phyloP scores from a whole-genome alignment of 30 jellyfish, hydroid and myxozoan species.

The Aurelia aurita complex sp. Pacific region DNA sequence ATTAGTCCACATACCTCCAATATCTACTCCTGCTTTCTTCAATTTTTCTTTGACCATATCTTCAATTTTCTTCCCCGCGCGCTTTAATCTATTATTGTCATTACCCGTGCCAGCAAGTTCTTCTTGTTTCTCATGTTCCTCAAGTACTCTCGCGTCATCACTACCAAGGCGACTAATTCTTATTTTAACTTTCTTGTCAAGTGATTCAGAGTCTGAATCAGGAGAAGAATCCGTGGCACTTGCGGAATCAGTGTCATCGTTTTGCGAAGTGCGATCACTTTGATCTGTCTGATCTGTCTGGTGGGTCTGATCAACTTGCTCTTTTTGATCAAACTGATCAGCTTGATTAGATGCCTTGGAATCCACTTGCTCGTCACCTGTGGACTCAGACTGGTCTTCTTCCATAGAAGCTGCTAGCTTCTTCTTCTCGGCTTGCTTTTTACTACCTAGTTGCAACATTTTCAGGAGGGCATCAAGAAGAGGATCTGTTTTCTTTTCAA shows the following conservation, averaged over 20 bases:
- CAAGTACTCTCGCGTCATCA: conserved; percentile 43
- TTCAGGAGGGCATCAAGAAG: conserved; percentile 1
- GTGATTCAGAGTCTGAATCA: neutral
- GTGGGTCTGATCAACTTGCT: neutral
- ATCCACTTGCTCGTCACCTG: neutral
- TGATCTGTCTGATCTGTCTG: neutral
- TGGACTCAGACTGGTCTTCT: neutral
- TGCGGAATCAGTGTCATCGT: neutral
- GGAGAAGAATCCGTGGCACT: neutral
- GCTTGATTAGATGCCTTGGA: neutral
- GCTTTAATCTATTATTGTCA: conserved; percentile 17
- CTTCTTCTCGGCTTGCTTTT: neutral
- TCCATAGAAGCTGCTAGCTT: neutral
- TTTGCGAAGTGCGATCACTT: neutral
- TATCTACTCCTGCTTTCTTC: conserved; percentile 81
- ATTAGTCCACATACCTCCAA: conserved; percentile 56
- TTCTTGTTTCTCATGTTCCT: conserved; percentile 56
- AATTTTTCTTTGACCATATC: conserved; percentile 68
- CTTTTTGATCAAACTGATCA: neutral
- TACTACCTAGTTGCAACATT: conserved; percentile 24
- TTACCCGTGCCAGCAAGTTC: conserved; percentile 24
- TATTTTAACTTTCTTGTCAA: conserved; percentile 26
- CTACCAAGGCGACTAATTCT: conserved; percentile 46
- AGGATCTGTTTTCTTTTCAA: conserved; percentile 17
- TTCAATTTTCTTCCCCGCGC: conserved; percentile 84